Percentiles rank a stretch among this genome's conserved stretches.
These are phyloP conservation scores for Microcebus murinus DNA, from an alignment of 2,113 vertebrate species.

Conservation along the genomic window DNA sequence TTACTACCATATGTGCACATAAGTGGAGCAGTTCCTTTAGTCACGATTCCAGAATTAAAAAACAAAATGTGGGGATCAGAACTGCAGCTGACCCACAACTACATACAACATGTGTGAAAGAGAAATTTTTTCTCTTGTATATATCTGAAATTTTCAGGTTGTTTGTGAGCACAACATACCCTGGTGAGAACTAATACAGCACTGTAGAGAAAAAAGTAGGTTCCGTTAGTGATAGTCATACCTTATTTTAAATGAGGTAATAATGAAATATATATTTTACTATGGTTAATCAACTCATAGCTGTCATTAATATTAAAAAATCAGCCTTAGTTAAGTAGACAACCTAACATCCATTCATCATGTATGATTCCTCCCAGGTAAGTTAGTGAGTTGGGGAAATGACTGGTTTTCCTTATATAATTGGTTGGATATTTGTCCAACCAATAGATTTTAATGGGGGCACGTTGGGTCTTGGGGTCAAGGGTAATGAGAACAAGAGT, in stretches of 20 bases:
- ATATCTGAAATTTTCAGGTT: background rate
- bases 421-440: background rate
- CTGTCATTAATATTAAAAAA: background rate
- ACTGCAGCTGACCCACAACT: background rate
- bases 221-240: background rate
- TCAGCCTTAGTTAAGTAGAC: background rate
- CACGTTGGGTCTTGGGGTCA: background rate
- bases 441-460: background rate
- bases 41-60: background rate
- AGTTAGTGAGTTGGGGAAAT: background rate
- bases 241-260: background rate
- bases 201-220: background rate
- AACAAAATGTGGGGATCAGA: background rate
- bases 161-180: background rate
- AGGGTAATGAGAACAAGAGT: background rate
- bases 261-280: conserved; percentile 1
- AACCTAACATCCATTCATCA: background rate
- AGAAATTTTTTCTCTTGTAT: background rate
- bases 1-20: no score
- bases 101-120: background rate
- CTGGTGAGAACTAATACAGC: background rate
- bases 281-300: background rate
- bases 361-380: background rate
- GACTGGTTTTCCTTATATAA: background rate
- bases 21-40: background rate